Base-by-base conservation (phyloP, 2,797 vertebrate species). In the Sarcophilus harrisii region DNA sequence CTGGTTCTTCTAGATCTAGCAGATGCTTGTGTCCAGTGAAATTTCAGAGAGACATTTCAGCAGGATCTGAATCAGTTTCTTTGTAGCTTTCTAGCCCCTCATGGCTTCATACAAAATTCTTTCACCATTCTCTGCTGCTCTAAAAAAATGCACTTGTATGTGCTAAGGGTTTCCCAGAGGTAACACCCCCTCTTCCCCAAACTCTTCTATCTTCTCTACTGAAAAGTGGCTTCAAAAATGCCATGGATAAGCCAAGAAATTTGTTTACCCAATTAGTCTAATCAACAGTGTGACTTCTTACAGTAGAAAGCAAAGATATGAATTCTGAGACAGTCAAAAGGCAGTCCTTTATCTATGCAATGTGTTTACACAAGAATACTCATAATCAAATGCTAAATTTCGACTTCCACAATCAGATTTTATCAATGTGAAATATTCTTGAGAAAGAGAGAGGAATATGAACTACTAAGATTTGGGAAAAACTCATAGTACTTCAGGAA, bases 371-470 rank as follows among this genome's bases (percentile, higher is more conserved):
- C 13, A 66, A 58, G 73, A 66, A 92, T 58, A 92, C 29, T 95
- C 55, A 30, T 52, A 28, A 18, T 12, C 32, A 49, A 66, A 73
- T 66, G 73, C 14, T 90, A 92, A 92, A 92, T n/a, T 93, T 30
- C 45, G 24, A 45, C 66, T 89, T 30, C 38, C 14, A 92, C 0
- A 14, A 9, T n/a, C 91, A 94, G 57, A 92, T 81, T 93, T 92
- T 94, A 94, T 92, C 30, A 91, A 90, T 96, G 91, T 90, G 81
- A 94, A 95, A 18, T 81, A 55, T 38, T 49, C 52, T 52, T 10
- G 57, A 73, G 96, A 96, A 16, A 27, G n/a, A 52, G 93, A 95
- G 95, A 66, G 89, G 52, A n/a, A 90, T 66, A n/a, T 81, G 38
- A 87, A 38, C 21, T 27, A 10, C 6, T 27, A 81, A 29, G 18